Evolutionary conservation across 2,797 vertebrate genomes (phyloP).

Genomic region (Eulemur albifrons): DNA sequence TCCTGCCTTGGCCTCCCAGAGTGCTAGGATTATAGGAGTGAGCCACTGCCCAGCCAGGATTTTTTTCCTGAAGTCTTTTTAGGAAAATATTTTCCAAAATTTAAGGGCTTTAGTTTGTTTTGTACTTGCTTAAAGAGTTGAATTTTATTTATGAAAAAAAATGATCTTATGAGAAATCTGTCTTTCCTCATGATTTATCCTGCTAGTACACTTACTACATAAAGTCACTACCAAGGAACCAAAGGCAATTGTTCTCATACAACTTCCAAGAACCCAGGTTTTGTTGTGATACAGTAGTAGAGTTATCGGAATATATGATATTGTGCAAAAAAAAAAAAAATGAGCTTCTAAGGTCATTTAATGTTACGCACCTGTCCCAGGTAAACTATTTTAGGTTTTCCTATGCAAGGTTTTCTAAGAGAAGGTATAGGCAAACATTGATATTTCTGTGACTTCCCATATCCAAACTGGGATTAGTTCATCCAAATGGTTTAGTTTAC

Average conservation of each 20-base stretch:
- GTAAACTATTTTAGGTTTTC: background rate
- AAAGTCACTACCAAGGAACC: background rate
- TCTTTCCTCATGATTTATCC: background rate
- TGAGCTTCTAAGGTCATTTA: background rate
- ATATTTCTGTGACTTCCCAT: background rate
- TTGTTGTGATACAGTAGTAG: background rate
- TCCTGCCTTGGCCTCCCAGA: background rate
- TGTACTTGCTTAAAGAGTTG: background rate
- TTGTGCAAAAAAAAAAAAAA: background rate
- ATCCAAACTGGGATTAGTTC: background rate
- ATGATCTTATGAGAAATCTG: background rate
- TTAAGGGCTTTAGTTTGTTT: background rate
- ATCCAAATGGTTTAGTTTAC: background rate
- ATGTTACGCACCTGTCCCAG: background rate
- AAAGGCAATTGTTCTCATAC: background rate
- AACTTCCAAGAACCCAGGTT: background rate
- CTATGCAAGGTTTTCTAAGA: background rate
- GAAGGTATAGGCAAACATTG: background rate
- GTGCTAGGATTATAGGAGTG: background rate
- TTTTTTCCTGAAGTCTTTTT: background rate
- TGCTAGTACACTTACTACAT: background rate
- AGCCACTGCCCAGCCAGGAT: background rate
- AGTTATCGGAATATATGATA: background rate
- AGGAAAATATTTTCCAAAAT: background rate
- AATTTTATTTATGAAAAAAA: background rate